phyloP scores from a whole-genome alignment of 2,797 vertebrate genomes.

The Clamator glandarius region DNA sequence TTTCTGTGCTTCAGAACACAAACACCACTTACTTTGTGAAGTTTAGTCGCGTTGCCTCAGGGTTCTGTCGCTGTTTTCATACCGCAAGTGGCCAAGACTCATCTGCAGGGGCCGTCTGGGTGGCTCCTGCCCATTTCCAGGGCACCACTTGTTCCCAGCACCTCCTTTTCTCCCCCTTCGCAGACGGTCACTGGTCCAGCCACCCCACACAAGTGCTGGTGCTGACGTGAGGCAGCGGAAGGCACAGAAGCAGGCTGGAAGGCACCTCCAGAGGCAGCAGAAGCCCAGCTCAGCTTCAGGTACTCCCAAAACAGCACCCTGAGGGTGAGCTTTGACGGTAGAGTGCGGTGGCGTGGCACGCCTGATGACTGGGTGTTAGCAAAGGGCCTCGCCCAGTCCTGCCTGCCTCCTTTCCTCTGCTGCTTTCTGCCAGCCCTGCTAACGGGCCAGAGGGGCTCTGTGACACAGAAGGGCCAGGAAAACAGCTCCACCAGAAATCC shows the following conservation, averaged over 20 bases:
- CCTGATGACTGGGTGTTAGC: neutral
- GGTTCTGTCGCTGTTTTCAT: too few relatives aligned
- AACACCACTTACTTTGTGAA: fast-evolving
- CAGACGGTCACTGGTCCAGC: neutral
- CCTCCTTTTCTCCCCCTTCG: neutral
- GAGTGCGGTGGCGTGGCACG: fast-evolving
- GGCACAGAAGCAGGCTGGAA: neutral
- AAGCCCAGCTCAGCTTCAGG: neutral
- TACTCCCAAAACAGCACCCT: neutral
- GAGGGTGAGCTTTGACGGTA: neutral
- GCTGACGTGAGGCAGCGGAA: neutral
- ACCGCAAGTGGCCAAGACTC: too few relatives aligned
- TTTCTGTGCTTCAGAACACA: neutral
- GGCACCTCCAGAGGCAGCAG: neutral
- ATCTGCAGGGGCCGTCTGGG: too few relatives aligned
- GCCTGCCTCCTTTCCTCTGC: neutral
- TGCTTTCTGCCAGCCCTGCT: neutral
- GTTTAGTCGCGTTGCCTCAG: fast-evolving
- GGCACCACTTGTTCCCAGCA: fast-evolving
- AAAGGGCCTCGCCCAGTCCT: fast-evolving
- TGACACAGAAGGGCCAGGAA: fast-evolving
- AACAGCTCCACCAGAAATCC: neutral
- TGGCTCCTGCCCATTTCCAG: too few relatives aligned
- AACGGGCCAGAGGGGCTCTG: neutral
- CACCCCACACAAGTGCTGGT: fast-evolving